Evolutionary conservation across 2,797 vertebrate species (phyloP).

Genomic region (Enteromius treurensis): DNA sequence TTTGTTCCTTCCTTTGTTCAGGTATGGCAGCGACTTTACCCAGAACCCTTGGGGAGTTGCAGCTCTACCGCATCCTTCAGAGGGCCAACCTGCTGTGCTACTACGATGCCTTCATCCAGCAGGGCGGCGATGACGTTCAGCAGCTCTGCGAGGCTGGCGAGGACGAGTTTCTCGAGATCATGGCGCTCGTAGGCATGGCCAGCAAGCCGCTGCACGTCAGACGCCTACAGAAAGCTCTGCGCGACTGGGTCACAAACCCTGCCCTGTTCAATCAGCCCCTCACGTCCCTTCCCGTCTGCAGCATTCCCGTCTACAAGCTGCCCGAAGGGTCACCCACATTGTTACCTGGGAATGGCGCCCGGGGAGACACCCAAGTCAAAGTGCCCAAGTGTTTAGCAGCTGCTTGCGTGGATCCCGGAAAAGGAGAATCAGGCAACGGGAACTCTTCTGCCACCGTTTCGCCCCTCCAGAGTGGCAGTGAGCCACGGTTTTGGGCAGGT

Average conservation of each 20-base stretch:
- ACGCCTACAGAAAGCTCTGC: conserved; percentile 93
- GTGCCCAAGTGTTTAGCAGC: conserved; percentile 85
- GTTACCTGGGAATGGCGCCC: conserved; percentile 75
- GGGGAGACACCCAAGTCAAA: conserved; percentile 85
- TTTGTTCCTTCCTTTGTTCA: conserved; percentile 56
- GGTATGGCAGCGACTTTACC: conserved; percentile 95
- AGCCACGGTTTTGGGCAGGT: conserved; percentile 88
- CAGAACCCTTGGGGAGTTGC: conserved; percentile 96
- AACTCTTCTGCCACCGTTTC: conserved; percentile 67
- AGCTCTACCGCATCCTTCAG: conserved; percentile 95
- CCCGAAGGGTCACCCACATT: conserved; percentile 89
- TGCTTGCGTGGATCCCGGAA: conserved; percentile 83
- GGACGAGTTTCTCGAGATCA: conserved; percentile 98
- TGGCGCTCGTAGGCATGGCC: conserved; percentile 98
- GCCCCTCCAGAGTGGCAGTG: conserved; percentile 74
- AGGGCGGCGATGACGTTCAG: conserved; percentile 97
- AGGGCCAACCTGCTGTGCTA: conserved; percentile 97
- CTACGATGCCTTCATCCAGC: conserved; percentile 98
- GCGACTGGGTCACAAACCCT: conserved; percentile 98
- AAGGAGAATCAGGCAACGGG: conserved; percentile 76
- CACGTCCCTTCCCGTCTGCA: conserved; percentile 93
- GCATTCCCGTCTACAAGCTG: conserved; percentile 96
- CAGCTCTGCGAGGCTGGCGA: conserved; percentile 98
- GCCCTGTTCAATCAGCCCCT: conserved; percentile 96
- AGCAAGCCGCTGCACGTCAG: conserved; percentile 97